phyloP scores from a whole-genome alignment of 2,113 vertebrate species.

The Semicossyphus pulcher region DNA sequence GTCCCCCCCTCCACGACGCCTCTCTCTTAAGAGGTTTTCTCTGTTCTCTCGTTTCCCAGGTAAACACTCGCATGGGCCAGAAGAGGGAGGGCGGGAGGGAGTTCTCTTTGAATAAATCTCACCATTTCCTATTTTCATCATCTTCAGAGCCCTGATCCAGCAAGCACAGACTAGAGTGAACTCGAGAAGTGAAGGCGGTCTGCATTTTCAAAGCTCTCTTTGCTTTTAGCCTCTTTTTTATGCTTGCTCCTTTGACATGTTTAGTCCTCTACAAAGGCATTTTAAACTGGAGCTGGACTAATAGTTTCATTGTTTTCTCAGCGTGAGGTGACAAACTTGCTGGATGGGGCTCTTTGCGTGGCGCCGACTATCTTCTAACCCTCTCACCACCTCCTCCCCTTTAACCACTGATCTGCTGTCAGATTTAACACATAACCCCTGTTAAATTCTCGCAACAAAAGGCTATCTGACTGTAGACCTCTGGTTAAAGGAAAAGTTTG shows the following conservation, averaged over 20 bases:
- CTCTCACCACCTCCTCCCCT: constrained; percentile 22
- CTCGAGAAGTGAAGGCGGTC: not conserved
- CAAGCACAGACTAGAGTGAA: constrained; percentile 38
- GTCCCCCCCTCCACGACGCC: constrained; percentile 82
- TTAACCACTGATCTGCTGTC: constrained; percentile 58
- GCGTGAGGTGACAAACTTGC: constrained; percentile 50
- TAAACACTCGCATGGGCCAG: constrained; percentile 78
- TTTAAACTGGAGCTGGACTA: too few species aligned
- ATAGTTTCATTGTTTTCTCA: not conserved
- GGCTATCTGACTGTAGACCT: constrained; percentile 46
- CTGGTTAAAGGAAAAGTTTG: constrained; percentile 43
- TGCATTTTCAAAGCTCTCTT: not conserved
- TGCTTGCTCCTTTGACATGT: not conserved
- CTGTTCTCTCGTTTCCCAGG: constrained; percentile 89
- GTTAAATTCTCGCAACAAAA: not conserved
- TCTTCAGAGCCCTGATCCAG: constrained; percentile 68
- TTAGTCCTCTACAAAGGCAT: not conserved
- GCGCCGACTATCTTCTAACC: constrained; percentile 27
- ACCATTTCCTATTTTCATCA: constrained; percentile 36
- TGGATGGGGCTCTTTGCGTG: constrained; percentile 56
- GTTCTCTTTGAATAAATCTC: constrained; percentile 12
- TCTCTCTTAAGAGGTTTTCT: constrained; percentile 87
- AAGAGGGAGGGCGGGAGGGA: not conserved
- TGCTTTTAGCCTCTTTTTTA: not conserved
- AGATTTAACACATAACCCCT: constrained; percentile 22